Base-by-base conservation (phyloP, 2,113 vertebrate genomes). In the Coracopsis vasa region DNA sequence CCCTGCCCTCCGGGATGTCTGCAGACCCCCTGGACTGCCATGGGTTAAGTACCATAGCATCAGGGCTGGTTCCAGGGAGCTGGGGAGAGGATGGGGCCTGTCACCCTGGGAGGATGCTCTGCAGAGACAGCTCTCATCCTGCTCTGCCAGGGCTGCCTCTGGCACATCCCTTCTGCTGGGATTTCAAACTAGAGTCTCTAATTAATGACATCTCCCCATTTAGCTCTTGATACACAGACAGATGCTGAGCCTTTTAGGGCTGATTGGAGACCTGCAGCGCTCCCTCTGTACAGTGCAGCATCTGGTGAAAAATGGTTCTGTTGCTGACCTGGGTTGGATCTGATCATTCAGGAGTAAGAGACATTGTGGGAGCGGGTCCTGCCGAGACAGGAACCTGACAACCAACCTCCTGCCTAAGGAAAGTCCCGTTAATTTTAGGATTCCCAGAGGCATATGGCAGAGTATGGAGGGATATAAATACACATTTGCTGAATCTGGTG, bases 211-310 rank as follows among this genome's bases (percentile, higher is more conserved):
- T 72, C 65, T 95, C 89, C 69, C 24, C 41, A 6, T 39, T 56
- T 84, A 80, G 91, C 80, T 88, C 65, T 6, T 29, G 70, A 27
- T 65, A 4, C 65, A 6, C 48, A 41, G 84, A 7, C 78, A 84
- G 90, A 60, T 85, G 92, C 86, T 78, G 89, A 24, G 74, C 6
- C 71, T 80, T 92, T 88, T 58, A 70, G 94, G 91, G 94, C 86
- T 81, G 92, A 27, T 80, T 74, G 17, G 93, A 77, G 92, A 48
- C 56, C 73, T 14, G 84, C 89, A 47, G 73, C 0, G 0, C 61
- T 92, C 28, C 20, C 75, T 72, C 78, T 19, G 20, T 66, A 2
- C 75, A 1, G 58, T 29, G 64, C 91, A 66, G 92, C 89, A 41
- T 18, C 93, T 88, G 77, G 13, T 71, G 91, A 72, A 17, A 23